Evolutionary conservation across 1,140 invertebrate genomes (phyloP).

Genomic region (Aphaenogaster ashmeadi): DNA sequence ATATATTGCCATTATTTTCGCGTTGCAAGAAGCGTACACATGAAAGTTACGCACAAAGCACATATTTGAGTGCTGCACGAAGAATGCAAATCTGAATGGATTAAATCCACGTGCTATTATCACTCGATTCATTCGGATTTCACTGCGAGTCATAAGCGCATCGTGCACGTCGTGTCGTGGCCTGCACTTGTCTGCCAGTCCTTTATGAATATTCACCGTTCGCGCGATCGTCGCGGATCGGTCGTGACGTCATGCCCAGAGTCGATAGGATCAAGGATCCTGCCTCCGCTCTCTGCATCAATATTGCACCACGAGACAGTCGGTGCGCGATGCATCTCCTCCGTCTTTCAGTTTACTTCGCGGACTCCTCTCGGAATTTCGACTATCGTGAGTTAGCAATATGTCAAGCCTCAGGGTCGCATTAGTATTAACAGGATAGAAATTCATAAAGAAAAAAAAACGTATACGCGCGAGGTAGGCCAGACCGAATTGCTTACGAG

Average conservation of each 20-base stretch:
- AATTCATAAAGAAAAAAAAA: not conserved
- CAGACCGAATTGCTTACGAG: not conserved
- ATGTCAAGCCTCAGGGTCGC: constrained; percentile 79
- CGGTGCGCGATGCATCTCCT: constrained; percentile 49
- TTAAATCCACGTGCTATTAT: constrained; percentile 50
- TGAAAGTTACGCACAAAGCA: not conserved
- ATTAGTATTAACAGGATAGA: constrained; percentile 27
- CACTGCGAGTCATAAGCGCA: constrained; percentile 54
- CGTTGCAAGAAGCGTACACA: not conserved
- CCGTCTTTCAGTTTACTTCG: not conserved
- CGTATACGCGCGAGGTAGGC: not conserved
- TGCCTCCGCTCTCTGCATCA: constrained; percentile 56
- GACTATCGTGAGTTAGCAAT: constrained; percentile 63
- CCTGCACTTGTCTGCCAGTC: constrained; percentile 66
- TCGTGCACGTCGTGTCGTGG: constrained; percentile 55
- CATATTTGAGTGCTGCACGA: constrained; percentile 2
- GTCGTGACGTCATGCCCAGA: constrained; percentile 74
- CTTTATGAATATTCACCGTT: constrained; percentile 73
- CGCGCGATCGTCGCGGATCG: constrained; percentile 62
- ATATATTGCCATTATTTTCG: not conserved
- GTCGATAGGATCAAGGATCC: constrained; percentile 78
- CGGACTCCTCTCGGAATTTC: constrained; percentile 62
- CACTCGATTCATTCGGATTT: constrained; percentile 34
- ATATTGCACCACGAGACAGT: constrained; percentile 34
- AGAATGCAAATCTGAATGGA: constrained; percentile 36